Base-by-base conservation (phyloP, 2,888 invertebrate species). In the Anorthoa munda region DNA sequence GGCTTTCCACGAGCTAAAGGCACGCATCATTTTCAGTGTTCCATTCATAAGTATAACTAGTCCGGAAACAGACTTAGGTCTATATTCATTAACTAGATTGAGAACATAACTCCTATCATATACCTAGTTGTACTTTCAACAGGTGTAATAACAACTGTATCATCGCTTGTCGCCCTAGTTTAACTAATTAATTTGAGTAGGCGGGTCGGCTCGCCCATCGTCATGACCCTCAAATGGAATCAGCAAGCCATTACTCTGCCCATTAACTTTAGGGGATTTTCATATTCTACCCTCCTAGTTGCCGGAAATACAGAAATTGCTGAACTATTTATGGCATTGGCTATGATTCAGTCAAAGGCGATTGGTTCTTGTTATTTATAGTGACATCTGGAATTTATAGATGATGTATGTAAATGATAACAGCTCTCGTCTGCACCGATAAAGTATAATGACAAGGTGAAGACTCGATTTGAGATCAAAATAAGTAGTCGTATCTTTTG, bases 161-260 rank as follows among this genome's bases (percentile, higher is more conserved):
- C 68, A 81, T 77, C 59, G 77, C 39, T 67, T 75, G 82, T 72
- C 83, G 89, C 79, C 88, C 92, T 87, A 92, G 90, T 92, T 92
- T 87, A 75, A 75, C 88, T 93, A 93, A 94, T 94, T 93, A 94
- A 92, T 92, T 93, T 89, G 89, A 81, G 77, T 81, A 84, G 89
- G 91, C 89, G 92, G 90, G 91, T 87, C 94, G 86, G 81, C 83
- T 84, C 90, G 82, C 93, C 92, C 89, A 79, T 69, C 87, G 74
- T 79, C 75, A 84, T 85, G 76, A 83, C 86, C 78, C 76, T 87
- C 83, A 86, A 92, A 92, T 89, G 82, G 82, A 89, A 89, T 89
- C 87, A 90, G 75, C 82, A 86, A 84, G 77, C 84, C 83, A 87
- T 89, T 82, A 87, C 75, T 79, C 74, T 79, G 73, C 67, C 74